phyloP scores from a whole-genome alignment of 2,888 invertebrate species.

The Oscheius sp. region DNA sequence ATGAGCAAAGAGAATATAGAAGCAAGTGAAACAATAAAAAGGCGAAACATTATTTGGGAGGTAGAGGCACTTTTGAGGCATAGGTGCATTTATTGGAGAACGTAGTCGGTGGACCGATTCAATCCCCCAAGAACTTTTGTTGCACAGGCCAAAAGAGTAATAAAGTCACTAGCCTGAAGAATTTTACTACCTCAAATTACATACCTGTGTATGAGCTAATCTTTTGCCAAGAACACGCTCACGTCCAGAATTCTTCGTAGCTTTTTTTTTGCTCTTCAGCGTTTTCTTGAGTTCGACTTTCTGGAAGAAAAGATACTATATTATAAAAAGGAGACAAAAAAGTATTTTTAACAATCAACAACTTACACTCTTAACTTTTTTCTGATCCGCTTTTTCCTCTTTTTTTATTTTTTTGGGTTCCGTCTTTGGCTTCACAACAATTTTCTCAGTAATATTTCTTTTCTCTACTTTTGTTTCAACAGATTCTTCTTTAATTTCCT shows the following conservation, averaged over 20 bases:
- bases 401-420: conserved; percentile 1
- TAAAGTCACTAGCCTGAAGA: conserved; percentile 35
- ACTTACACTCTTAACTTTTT: conserved; percentile 9
- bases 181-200: not conserved
- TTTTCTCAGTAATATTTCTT: not conserved
- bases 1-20: conserved; percentile 53
- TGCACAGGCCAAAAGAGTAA: conserved; percentile 51
- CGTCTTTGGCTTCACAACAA: not conserved
- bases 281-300: not conserved
- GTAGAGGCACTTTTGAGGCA: conserved; percentile 12
- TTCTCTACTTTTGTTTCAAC: not conserved
- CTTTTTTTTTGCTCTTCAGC: not conserved
- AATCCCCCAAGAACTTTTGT: conserved; percentile 41
- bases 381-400: not conserved
- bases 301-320: not conserved
- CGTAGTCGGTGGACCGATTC: conserved; percentile 10
- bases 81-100: conserved; percentile 2
- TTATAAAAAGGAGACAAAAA: too few species aligned
- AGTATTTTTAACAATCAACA: not conserved
- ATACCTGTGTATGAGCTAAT: conserved; percentile 22
- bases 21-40: conserved; percentile 25
- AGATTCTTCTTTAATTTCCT: not conserved
- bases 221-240: conserved; percentile 18
- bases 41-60: not conserved
- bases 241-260: not conserved